Percentiles rank a stretch among this genome's conserved stretches.
Evolutionary conservation across 2,888 invertebrate species (phyloP).

Genomic region (Luperina nickerlii): DNA sequence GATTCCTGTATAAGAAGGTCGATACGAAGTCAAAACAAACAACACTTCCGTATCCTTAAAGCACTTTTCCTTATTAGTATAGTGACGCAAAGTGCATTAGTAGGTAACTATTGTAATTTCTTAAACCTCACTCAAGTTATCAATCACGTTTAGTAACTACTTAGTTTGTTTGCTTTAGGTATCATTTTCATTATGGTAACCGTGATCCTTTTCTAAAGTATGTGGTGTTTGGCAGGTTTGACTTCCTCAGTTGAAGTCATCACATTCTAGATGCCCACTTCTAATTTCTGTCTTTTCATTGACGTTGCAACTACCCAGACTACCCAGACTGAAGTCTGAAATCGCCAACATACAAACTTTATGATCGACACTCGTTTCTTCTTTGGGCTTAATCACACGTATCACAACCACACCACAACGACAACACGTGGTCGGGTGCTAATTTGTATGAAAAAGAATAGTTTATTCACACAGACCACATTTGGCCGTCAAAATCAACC

Average conservation of each 20-base stretch:
- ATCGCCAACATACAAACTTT: neutral
- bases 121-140: neutral
- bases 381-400: neutral
- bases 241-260: neutral
- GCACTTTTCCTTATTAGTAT: slow-evolving; percentile 8
- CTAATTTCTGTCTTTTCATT: neutral
- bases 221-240: neutral
- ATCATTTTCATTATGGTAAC: neutral
- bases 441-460: too few relatives aligned
- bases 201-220: neutral
- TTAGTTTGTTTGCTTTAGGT: slow-evolving; percentile 24
- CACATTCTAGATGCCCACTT: neutral
- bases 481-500: too few relatives aligned
- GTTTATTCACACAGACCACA: too few relatives aligned
- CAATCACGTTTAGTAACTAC: slow-evolving; percentile 18
- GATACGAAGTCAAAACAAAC: neutral
- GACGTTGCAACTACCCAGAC: neutral
- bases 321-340: neutral
- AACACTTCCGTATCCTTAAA: neutral
- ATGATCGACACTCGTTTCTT: neutral
- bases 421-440: too few relatives aligned
- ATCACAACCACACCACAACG: too few relatives aligned
- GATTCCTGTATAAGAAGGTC: neutral
- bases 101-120: neutral
- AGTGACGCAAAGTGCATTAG: neutral